Conservation (phyloP, 2,113 vertebrate species). For the Sialia sialis region DNA sequence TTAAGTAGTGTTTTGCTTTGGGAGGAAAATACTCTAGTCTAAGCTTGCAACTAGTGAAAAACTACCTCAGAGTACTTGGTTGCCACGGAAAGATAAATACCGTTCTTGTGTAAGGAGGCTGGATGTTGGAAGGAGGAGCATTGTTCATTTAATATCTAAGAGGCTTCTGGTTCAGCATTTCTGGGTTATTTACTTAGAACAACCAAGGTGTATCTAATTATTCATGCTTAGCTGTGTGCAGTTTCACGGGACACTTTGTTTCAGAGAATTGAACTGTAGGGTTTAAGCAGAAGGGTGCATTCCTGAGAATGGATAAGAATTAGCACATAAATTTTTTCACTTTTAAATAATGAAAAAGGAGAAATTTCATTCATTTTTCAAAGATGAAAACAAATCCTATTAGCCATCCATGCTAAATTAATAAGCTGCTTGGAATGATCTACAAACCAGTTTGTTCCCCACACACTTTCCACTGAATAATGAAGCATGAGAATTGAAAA, state of each 20-base stretch:
- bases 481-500: conserved; percentile 61
- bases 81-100: not conserved
- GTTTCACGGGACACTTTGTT: not conserved
- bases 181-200: not conserved
- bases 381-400: conserved; percentile 65
- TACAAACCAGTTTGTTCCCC: conserved; percentile 49
- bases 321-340: not conserved
- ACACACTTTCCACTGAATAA: conserved; percentile 28
- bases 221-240: not conserved
- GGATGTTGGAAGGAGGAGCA: not conserved
- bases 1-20: conserved; percentile 55
- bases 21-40: conserved; percentile 27
- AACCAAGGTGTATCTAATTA: not conserved
- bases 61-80: not conserved
- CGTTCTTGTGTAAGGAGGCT: not conserved
- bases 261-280: not conserved
- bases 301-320: not conserved
- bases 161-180: not conserved
- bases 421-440: conserved; percentile 52
- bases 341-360: conserved; percentile 47
- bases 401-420: conserved; percentile 64
- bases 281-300: not conserved
- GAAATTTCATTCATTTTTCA: conserved; percentile 54
- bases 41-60: conserved; percentile 15
- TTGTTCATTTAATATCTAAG: not conserved